Evolutionary conservation across 2,888 invertebrate genomes (phyloP).

Genomic region (Tetranychus truncatus): DNA sequence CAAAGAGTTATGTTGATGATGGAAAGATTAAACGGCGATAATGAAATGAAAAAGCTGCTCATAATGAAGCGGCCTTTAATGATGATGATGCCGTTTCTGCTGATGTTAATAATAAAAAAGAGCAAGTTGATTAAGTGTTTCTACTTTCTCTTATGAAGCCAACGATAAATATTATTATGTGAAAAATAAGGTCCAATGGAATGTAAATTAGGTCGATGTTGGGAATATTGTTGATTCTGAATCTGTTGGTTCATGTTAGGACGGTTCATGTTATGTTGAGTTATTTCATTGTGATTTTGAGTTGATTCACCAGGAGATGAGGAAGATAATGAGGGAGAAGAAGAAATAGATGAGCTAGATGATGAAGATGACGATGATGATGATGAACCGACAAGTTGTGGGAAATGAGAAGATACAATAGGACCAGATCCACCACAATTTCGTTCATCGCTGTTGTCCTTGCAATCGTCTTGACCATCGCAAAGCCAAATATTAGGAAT

Average conservation of each 20-base stretch:
- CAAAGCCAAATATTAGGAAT: constrained; percentile 23
- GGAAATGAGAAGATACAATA: neutral
- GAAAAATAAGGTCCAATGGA: constrained; percentile 10
- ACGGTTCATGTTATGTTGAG: neutral
- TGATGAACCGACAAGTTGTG: neutral
- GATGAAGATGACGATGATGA: neutral
- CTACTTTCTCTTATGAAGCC: constrained; percentile 4
- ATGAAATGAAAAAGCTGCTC: no score
- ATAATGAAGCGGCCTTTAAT: no score
- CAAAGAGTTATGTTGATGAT: neutral
- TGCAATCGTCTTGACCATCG: constrained; percentile 22
- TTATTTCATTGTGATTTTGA: neutral
- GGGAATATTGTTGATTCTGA: neutral
- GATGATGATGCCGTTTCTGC: no score
- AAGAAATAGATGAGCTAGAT: neutral
- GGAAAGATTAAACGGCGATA: no score
- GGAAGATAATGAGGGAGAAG: neutral
- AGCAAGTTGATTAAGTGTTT: neutral
- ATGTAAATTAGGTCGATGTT: neutral
- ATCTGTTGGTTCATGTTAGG: neutral
- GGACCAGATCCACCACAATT: constrained; percentile 4
- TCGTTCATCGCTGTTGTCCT: constrained; percentile 16
- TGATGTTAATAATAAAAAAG: neutral
- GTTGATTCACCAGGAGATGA: constrained; percentile 2
- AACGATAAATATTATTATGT: constrained; percentile 13